phyloP scores from a whole-genome alignment of 2,113 vertebrate species.

The Rattus norvegicus region GRCr8 NC_086031.1:22559001-22559500 shows the following conservation, averaged over 20 bases:
- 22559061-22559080: neutral
- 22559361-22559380: too few relatives aligned
- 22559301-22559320: neutral
- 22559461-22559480: too few relatives aligned
- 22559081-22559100: neutral
- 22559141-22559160: neutral
- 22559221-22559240: neutral
- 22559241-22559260: constrained; percentile 7
- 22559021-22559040: neutral
- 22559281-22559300: neutral
- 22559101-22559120: neutral
- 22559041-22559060: neutral
- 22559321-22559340: too few relatives aligned
- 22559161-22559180: neutral
- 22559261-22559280: neutral
- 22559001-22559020: neutral
- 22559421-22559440: too few relatives aligned
- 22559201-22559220: neutral
- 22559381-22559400: too few relatives aligned
- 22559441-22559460: too few relatives aligned
- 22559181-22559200: neutral
- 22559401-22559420: too few relatives aligned
- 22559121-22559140: neutral
- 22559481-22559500: too few relatives aligned
- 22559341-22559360: too few relatives aligned